Conservation (phyloP, 1,140 invertebrate genomes). For the Dendrolimus kikuchii region DNA sequence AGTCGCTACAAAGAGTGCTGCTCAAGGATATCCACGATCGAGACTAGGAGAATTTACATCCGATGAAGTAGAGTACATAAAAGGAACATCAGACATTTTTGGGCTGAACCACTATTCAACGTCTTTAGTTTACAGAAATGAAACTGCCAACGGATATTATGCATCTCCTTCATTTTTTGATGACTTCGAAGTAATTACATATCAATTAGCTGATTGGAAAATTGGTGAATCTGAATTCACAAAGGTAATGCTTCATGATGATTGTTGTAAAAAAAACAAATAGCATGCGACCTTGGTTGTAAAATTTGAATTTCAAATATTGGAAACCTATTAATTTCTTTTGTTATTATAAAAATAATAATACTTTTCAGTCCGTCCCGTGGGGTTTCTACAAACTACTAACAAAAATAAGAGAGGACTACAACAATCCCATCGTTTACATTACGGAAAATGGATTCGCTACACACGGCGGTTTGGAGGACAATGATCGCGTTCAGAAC, state of each 20-base stretch:
- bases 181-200: slow-evolving; percentile 6
- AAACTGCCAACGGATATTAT: slow-evolving; percentile 4
- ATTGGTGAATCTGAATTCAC: slow-evolving; percentile 7
- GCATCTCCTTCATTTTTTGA: slow-evolving; percentile 10
- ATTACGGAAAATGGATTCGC: slow-evolving; percentile 42
- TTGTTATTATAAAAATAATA: neutral
- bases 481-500: slow-evolving; percentile 40
- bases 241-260: slow-evolving; percentile 9
- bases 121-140: slow-evolving; percentile 12
- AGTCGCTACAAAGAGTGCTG: slow-evolving; percentile 58
- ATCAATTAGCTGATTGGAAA: slow-evolving; percentile 9
- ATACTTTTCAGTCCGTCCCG: slow-evolving; percentile 24
- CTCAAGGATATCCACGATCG: slow-evolving; percentile 37
- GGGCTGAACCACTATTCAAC: slow-evolving; percentile 73
- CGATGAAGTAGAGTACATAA: slow-evolving; percentile 15
- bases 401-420: slow-evolving; percentile 22
- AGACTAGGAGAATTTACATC: slow-evolving; percentile 36
- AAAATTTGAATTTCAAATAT: too few species aligned
- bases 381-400: slow-evolving; percentile 42
- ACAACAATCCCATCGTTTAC: slow-evolving; percentile 19
- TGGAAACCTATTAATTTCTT: too few species aligned
- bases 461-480: slow-evolving; percentile 18
- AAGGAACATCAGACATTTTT: slow-evolving; percentile 68
- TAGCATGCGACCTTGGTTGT: too few species aligned
- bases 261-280: too few species aligned